A percentile compares a stretch with the other conserved stretches of the same genome.
These are phyloP conservation scores for Anorthoa munda DNA, from an alignment of 2,888 invertebrate species.

Conservation along the genomic window DNA sequence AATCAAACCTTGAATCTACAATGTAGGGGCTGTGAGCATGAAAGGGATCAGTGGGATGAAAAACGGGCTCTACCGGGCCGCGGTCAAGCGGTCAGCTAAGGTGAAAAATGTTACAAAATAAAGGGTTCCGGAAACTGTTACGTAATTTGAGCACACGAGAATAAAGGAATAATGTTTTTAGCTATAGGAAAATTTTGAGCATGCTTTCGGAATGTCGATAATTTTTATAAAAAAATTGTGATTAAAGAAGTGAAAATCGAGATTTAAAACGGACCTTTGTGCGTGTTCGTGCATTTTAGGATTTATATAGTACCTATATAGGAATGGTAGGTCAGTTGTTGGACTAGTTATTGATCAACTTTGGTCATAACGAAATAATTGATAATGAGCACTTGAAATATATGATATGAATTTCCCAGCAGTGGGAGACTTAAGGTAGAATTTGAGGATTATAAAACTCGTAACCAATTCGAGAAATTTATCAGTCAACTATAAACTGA, in stretches of 20 bases:
- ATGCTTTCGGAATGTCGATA: too few relatives aligned
- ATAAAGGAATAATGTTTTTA: neutral
- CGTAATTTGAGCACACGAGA: conserved; percentile 10
- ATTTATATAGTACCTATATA: too few relatives aligned
- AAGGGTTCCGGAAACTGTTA: neutral
- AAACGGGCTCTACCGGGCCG: conserved; percentile 34
- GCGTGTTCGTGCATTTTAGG: too few relatives aligned
- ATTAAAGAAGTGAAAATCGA: too few relatives aligned
- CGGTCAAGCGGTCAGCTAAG: conserved; percentile 50
- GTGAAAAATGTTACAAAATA: conserved; percentile 44
- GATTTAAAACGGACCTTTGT: too few relatives aligned
- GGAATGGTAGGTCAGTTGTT: too few relatives aligned
- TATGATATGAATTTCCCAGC: neutral
- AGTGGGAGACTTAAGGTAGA: neutral
- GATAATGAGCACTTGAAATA: too few relatives aligned
- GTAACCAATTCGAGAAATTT: conserved; percentile 14
- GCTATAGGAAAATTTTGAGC: neutral
- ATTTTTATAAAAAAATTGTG: too few relatives aligned
- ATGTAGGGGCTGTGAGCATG: conserved; percentile 44
- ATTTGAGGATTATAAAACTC: neutral
- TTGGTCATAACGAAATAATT: too few relatives aligned
- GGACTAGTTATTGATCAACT: too few relatives aligned
- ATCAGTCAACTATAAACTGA: conserved; percentile 8
- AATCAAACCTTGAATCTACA: conserved; percentile 60
- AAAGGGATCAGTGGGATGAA: conserved; percentile 63